A percentile compares a stretch with the other conserved stretches of the same genome.
phyloP scores from a whole-genome alignment of 2,113 vertebrate genomes.

The Austrofundulus limnaeus region DNA sequence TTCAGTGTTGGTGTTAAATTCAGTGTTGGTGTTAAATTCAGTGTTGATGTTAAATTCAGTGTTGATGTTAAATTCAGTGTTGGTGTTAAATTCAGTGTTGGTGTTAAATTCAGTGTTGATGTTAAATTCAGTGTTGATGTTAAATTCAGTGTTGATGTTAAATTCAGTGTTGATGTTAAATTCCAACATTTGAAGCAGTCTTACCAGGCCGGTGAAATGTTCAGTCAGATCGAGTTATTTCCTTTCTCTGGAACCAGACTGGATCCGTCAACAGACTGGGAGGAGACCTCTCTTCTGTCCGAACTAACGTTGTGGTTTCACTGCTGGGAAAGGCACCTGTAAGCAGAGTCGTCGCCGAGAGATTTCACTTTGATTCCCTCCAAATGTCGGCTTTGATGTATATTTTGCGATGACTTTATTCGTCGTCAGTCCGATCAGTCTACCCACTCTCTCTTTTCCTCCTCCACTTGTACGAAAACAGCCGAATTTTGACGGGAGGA shows the following conservation, averaged over 20 bases:
- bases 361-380: slow-evolving; percentile 20
- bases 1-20: no score
- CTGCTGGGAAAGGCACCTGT: slow-evolving; percentile 9
- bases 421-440: slow-evolving; percentile 3
- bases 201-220: slow-evolving; percentile 65
- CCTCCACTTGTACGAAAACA: slow-evolving; percentile 52
- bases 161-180: no score
- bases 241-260: slow-evolving; percentile 43
- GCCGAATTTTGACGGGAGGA: slow-evolving; percentile 43
- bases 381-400: slow-evolving; percentile 11
- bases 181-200: no score
- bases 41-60: no score
- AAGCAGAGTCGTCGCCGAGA: neutral
- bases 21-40: no score
- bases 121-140: no score
- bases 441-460: slow-evolving; percentile 33
- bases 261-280: slow-evolving; percentile 72
- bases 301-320: slow-evolving; percentile 46
- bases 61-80: no score
- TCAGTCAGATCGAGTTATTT: slow-evolving; percentile 41
- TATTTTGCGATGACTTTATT: slow-evolving; percentile 36
- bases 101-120: no score
- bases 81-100: no score
- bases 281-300: slow-evolving; percentile 68
- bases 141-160: no score